phyloP scores from a whole-genome alignment of 2,888 invertebrate species.

The Marasmarcha lunaedactyla region DNA sequence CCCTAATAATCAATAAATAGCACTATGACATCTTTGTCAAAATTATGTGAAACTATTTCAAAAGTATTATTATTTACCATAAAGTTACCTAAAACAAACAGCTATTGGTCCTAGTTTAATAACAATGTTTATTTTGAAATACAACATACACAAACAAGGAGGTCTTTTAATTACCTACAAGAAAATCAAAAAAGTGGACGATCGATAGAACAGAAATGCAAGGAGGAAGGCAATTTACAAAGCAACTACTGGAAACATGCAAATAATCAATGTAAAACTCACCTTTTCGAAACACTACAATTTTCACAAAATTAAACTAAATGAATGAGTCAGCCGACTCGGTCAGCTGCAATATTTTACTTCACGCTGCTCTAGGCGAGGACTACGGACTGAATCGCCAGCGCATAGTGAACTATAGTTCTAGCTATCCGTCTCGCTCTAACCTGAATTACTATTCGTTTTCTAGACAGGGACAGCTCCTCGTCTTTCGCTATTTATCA shows the following conservation, averaged over 20 bases:
- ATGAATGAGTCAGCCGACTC: slow-evolving; percentile 20
- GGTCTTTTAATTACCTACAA: no score
- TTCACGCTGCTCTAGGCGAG: slow-evolving; percentile 23
- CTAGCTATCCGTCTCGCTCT: slow-evolving; percentile 12
- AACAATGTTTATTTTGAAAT: no score
- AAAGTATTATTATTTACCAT: no score
- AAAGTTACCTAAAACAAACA: no score
- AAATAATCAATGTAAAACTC: slow-evolving; percentile 12
- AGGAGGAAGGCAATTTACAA: no score
- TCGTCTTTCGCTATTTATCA: neutral
- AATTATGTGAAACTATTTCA: no score
- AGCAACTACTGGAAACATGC: slow-evolving; percentile 13
- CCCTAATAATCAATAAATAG: no score
- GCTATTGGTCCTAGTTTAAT: no score
- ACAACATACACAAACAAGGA: no score
- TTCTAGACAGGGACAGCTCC: slow-evolving; percentile 20
- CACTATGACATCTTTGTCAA: no score
- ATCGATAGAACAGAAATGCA: no score
- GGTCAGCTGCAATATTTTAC: slow-evolving; percentile 21
- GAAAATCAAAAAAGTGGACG: no score
- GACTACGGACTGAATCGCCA: slow-evolving; percentile 27
- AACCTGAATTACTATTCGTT: slow-evolving; percentile 4
- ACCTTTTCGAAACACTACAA: slow-evolving; percentile 5
- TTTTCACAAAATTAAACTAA: slow-evolving; percentile 9
- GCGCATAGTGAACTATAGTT: slow-evolving; percentile 21